Conservation (phyloP, 2,797 vertebrate species). For the Channallabes apus region DNA sequence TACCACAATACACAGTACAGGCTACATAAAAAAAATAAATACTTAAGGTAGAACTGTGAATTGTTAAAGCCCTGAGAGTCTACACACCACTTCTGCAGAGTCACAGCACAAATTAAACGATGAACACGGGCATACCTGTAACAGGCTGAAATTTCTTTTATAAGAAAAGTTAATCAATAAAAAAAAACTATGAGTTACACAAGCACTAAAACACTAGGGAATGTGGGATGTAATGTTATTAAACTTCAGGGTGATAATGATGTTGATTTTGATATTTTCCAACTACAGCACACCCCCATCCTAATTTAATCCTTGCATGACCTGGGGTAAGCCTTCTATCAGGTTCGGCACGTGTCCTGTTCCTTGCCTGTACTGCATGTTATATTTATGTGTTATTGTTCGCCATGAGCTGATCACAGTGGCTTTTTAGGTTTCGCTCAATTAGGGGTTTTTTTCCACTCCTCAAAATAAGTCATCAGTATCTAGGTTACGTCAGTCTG, state of each 20-base stretch:
- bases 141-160: not conserved
- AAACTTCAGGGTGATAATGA: not conserved
- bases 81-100: no score
- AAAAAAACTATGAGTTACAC: not conserved
- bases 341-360: not conserved
- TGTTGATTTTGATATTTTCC: not conserved
- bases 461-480: conserved; percentile 7
- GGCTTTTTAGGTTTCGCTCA: not conserved
- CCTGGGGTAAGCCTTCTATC: not conserved
- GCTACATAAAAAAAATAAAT: not conserved
- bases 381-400: not conserved
- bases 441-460: not conserved
- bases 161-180: not conserved
- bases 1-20: no score
- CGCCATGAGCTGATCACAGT: not conserved
- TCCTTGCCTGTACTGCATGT: not conserved
- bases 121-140: not conserved
- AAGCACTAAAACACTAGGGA: not conserved
- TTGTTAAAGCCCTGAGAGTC: no score
- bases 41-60: not conserved
- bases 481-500: conserved; percentile 43
- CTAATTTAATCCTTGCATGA: not conserved
- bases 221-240: not conserved
- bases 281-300: not conserved
- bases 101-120: no score